Base-by-base conservation (phyloP, 2,113 vertebrate species). In the Calidris pygmaea region DNA sequence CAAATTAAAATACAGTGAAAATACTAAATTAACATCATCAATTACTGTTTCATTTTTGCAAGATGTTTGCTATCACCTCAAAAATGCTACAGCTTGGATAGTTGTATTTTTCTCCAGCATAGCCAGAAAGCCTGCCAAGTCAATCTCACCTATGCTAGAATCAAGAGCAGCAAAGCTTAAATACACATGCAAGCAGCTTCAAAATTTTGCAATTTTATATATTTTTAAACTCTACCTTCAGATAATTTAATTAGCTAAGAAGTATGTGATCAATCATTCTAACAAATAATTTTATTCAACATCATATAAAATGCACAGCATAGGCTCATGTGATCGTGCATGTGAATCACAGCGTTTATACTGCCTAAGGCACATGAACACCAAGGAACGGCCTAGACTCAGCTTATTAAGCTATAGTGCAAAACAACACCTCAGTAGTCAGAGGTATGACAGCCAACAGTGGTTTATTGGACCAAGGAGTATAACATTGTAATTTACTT, bases 401-500 rank as follows among this genome's bases (percentile, higher is more conserved):
- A 85, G 86, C 93, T 98, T 97, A 97, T 98, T 94, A 98, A 98
- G 94, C 92, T 96, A 73, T 81, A 96, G 96, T 84, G 95, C 95
- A 98, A 97, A 98, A 97, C 97, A 98, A 62, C 96, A 96, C 65
- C 93, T 96, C 97, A 79, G 95, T 35, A 95, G 89, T 95, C 97
- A 96, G 96, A 93, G 95, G 48, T 90, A 62, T 94, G 97, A 96
- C 97, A 98, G 93, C 93, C 96, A 81, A 89, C 96, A 85, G 95
- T 96, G 80, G 74, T 98, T 98, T 98, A 98, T 97, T 97, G 87
- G 95, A 92, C 96, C 95, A 83, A 96, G 78, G 96, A 96, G 96
- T 96, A 95, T 89, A 98, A 97, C 95, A 85, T n/a, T 97, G 91
- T 97, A 98, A 98, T 98, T 98, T 97, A 98, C 91, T 97, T 97